A percentile compares a stretch with the other conserved stretches of the same genome.
These are phyloP conservation scores for Platycnemis pennipes DNA, from an alignment of 2,888 invertebrate species.

Conservation along the genomic window DNA sequence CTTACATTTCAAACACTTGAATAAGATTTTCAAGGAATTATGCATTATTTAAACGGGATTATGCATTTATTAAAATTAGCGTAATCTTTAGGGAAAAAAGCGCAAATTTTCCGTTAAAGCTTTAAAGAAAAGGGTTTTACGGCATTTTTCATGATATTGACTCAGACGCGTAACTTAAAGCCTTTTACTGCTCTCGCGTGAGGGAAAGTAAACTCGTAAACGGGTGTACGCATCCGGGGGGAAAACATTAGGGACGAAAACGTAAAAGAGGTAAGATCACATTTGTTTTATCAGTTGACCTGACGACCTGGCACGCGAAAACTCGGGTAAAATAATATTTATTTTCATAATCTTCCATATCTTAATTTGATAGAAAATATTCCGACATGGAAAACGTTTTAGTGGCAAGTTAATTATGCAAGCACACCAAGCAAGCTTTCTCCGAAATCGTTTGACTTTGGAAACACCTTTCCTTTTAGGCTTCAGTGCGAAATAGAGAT, in stretches of 20 bases:
- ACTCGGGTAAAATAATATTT: constrained; percentile 40
- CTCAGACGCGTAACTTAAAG: neutral
- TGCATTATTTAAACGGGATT: no score
- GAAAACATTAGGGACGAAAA: constrained; percentile 22
- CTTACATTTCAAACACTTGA: no score
- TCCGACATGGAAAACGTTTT: constrained; percentile 61
- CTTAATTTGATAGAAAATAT: constrained; percentile 64
- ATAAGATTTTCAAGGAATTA: no score
- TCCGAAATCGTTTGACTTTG: neutral
- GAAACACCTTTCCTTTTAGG: constrained; percentile 1
- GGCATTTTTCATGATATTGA: constrained; percentile 13
- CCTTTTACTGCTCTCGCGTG: constrained; percentile 16
- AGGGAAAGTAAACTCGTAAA: constrained; percentile 26
- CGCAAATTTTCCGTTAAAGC: neutral
- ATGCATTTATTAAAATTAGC: neutral
- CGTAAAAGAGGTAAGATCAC: neutral
- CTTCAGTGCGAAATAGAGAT: neutral
- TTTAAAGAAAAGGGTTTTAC: neutral
- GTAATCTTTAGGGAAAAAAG: neutral
- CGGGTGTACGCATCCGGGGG: neutral
- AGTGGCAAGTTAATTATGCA: constrained; percentile 45
- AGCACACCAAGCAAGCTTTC: neutral
- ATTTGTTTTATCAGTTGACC: neutral
- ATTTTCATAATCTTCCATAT: neutral
- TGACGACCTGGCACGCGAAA: constrained; percentile 32